Evolutionary conservation across 2,113 vertebrate species (phyloP).

Genomic region (Dasyurus viverrinus): DNA sequence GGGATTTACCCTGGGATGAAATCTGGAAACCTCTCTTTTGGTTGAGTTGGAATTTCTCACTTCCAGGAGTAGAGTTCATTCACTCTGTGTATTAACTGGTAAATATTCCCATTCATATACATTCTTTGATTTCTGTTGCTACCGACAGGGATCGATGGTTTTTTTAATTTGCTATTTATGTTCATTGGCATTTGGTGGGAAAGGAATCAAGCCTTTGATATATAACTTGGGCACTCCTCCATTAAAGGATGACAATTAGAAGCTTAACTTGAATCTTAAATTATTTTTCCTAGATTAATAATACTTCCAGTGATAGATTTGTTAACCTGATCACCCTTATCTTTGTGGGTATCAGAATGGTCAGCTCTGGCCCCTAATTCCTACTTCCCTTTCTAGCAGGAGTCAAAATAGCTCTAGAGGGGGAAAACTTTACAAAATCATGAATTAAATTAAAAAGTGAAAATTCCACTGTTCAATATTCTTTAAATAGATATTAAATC

Average conservation of each 20-base stretch:
- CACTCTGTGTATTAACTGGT: not conserved
- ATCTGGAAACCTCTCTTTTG: not conserved
- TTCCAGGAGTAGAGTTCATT: not conserved
- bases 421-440: not conserved
- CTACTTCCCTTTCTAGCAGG: not conserved
- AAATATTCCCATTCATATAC: not conserved
- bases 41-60: not conserved
- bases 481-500: not conserved
- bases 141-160: no score
- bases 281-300: not conserved
- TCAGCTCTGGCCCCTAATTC: no score
- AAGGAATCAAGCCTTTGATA: not conserved
- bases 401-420: not conserved
- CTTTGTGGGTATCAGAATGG: no score
- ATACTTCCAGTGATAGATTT: not conserved
- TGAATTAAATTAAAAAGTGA: not conserved
- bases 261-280: not conserved
- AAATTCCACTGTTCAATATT: not conserved
- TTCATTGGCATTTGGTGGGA: not conserved
- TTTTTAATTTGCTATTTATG: no score
- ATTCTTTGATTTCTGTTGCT: no score
- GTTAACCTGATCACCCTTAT: no score
- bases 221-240: not conserved
- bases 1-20: no score
- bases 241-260: not conserved